Base-by-base conservation (phyloP, 1,140 invertebrate species). In the Papilio xuthus region DNA sequence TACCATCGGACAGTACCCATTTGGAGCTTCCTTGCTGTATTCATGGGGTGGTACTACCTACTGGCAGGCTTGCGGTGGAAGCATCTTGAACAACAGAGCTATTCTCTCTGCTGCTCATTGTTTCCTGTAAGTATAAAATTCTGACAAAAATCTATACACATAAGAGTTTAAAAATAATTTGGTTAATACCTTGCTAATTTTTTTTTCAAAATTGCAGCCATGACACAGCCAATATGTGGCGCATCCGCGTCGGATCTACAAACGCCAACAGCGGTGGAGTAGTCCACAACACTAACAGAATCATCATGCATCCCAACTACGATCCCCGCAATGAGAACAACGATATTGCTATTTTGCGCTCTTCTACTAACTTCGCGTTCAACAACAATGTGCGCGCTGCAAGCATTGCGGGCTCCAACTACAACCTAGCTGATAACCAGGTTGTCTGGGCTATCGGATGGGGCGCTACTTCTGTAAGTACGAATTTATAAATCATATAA, bases 321-420 rank as follows among this genome's bases (percentile, higher is more conserved):
- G 74, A 81, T 26, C 3, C 4, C 1, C 4, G 15, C 0, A 79
- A 71, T 4, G 15, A 81, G 0, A 91, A 95, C 77, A 94, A 95
- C 79, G 96, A 97, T 75, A 94, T 96, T 15, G 95, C 95, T 0
- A 72, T 96, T 2, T 0, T 88, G 18, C 81, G 77, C 0, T 7
- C 80, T n/a, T 0, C 26, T 2, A 26, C 42, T 4, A 18, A 94
- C 12, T 89, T 96, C 0, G 79, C 88, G 4, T 84, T 79, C 28
- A 80, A 78, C 23, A 79, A 73, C n/a, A 79, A 82, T 28, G 81
- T 83, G 0, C 76, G 67, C 9, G 72, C 79, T 44, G 79, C 26
- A 3, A 69, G 28, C 12, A 83, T 86, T 26, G 80, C 83, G 20
- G 84, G 83, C 12, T 4, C 81, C n/a, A 82, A 83, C 41, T 88